Conservation (phyloP, 2,888 invertebrate genomes). For the Eledona agricola region DNA sequence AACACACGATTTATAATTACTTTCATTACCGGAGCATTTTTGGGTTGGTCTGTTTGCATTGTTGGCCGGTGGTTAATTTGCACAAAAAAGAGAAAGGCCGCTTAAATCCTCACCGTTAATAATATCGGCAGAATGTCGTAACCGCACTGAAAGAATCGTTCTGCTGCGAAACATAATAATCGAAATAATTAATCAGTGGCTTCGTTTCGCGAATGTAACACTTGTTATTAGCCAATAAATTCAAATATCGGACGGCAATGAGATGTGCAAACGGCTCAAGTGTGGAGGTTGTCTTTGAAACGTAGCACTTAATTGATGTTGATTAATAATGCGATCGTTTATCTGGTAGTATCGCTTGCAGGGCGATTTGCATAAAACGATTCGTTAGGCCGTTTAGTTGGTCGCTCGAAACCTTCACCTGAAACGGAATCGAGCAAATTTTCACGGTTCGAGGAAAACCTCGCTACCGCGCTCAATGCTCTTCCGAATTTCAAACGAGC, state of each 20-base stretch:
- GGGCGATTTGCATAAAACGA: slow-evolving; percentile 7
- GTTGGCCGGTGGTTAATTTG: not conserved
- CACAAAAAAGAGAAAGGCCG: slow-evolving; percentile 11
- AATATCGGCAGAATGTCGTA: not conserved
- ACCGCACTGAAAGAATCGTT: too few relatives aligned
- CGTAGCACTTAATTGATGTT: slow-evolving; percentile 15
- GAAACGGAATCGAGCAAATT: too few relatives aligned
- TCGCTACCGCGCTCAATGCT: too few relatives aligned
- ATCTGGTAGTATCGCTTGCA: not conserved
- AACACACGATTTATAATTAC: slow-evolving; percentile 12
- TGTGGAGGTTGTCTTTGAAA: slow-evolving; percentile 15
- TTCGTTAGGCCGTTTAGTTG: slow-evolving; percentile 9
- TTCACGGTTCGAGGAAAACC: too few relatives aligned
- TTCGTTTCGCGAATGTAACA: slow-evolving; percentile 10
- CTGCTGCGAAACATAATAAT: not conserved
- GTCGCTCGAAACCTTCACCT: slow-evolving; percentile 11
- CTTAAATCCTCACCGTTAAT: not conserved
- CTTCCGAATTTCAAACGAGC: too few relatives aligned
- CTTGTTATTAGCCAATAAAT: slow-evolving; percentile 12
- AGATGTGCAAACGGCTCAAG: slow-evolving; percentile 13
- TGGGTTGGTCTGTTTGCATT: not conserved
- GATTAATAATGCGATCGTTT: slow-evolving; percentile 18
- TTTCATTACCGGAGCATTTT: slow-evolving; percentile 3
- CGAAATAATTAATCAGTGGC: slow-evolving; percentile 6
- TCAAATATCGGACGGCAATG: slow-evolving; percentile 3